These are phyloP conservation scores for Mormyrus lacerda DNA, from an alignment of 2,113 vertebrate species.

Conservation along the genomic window DNA sequence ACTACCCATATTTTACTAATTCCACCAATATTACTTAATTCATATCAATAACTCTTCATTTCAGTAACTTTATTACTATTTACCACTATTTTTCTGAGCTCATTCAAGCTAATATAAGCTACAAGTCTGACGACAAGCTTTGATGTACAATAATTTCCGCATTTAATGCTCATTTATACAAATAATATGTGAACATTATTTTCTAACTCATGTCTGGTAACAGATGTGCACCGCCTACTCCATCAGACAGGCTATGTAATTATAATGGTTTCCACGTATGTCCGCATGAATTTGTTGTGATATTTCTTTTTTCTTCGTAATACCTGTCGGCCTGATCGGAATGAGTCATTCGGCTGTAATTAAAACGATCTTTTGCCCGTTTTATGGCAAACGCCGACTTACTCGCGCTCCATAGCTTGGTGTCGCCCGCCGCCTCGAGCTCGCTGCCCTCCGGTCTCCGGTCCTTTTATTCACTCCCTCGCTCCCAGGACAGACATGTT, in stretches of 20 bases:
- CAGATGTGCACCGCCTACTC: neutral
- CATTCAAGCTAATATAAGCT: neutral
- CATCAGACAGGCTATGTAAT: constrained; percentile 52
- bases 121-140: neutral
- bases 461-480: constrained; percentile 48
- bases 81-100: neutral
- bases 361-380: neutral
- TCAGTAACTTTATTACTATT: constrained; percentile 29
- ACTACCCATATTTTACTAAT: constrained; percentile 55
- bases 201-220: constrained; percentile 31
- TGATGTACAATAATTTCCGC: neutral
- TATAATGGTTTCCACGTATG: neutral
- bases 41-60: constrained; percentile 56
- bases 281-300: neutral
- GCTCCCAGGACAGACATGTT: constrained; percentile 51
- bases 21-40: constrained; percentile 46
- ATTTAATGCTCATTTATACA: neutral
- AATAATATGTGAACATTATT: neutral
- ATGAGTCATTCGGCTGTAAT: neutral
- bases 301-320: neutral
- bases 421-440: constrained; percentile 55
- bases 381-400: constrained; percentile 64
- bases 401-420: constrained; percentile 74
- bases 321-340: neutral
- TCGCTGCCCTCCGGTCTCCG: constrained; percentile 57